A percentile compares a stretch with the other conserved stretches of the same genome.
Conservation (phyloP, 2,888 invertebrate genomes). For the Cheilosia urbana region DNA sequence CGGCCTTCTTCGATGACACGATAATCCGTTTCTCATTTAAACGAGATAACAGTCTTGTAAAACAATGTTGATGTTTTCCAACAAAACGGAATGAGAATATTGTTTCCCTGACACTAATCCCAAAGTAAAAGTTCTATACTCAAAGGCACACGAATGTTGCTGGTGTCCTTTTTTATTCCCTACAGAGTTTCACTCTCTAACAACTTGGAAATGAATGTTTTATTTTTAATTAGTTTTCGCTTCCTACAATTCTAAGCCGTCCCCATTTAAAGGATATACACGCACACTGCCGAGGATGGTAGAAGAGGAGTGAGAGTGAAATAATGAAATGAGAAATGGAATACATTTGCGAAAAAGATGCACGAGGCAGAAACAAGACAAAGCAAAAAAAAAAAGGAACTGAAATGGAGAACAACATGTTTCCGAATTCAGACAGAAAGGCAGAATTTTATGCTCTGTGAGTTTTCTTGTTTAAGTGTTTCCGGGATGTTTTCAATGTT, state of each 20-base stretch:
- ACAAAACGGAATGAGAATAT: conserved; percentile 34
- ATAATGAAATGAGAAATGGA: conserved; percentile 48
- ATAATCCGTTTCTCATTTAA: conserved; percentile 71
- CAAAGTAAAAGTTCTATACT: conserved; percentile 61
- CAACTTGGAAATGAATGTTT: conserved; percentile 72
- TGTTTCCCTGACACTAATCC: conserved; percentile 61
- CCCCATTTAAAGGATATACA: conserved; percentile 29
- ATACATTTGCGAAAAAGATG: conserved; percentile 49
- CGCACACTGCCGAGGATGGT: conserved; percentile 7
- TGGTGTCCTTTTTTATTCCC: conserved; percentile 1
- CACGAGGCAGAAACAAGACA: not conserved
- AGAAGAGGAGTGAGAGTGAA: not conserved
- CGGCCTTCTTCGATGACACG: conserved; percentile 62
- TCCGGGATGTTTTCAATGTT: conserved; percentile 29
- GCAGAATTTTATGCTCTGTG: conserved; percentile 42
- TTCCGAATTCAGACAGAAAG: conserved; percentile 55
- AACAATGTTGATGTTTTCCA: conserved; percentile 68
- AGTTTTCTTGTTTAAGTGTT: conserved; percentile 45
- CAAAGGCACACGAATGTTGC: conserved; percentile 35
- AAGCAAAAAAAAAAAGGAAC: not conserved
- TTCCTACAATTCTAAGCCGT: conserved; percentile 40
- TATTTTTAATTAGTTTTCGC: conserved; percentile 75
- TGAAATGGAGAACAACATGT: conserved; percentile 27
- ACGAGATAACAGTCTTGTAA: conserved; percentile 68
- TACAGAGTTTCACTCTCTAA: conserved; percentile 49